Evolutionary conservation across 2,888 invertebrate genomes (phyloP).

Genomic region (Leptinotarsa juncta): DNA sequence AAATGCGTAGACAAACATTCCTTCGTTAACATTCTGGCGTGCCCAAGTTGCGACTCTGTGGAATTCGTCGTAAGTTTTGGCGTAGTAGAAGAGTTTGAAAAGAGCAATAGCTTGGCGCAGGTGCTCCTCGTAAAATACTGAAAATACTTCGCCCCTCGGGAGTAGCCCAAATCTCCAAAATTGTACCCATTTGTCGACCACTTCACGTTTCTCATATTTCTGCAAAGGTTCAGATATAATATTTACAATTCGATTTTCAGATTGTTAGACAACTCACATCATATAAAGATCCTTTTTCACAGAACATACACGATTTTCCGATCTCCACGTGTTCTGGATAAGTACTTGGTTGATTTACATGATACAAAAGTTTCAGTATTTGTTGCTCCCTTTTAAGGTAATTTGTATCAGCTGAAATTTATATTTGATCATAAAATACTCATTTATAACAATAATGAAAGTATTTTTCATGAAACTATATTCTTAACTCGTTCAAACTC

Average conservation of each 20-base stretch:
- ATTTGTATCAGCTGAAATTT: conserved; percentile 40
- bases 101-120: conserved; percentile 73
- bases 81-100: conserved; percentile 75
- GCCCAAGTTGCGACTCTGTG: conserved; percentile 76
- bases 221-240: conserved; percentile 54
- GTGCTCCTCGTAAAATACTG: conserved; percentile 71
- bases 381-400: conserved; percentile 54
- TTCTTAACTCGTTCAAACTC: no score
- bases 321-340: conserved; percentile 69
- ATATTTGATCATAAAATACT: no score
- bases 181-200: not conserved
- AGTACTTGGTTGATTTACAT: conserved; percentile 73
- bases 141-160: conserved; percentile 72
- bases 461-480: no score
- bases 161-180: conserved; percentile 65
- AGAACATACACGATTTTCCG: conserved; percentile 61
- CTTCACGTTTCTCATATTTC: conserved; percentile 56
- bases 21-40: conserved; percentile 76
- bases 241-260: not conserved
- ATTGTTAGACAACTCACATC: not conserved
- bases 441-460: no score
- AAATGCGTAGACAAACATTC: conserved; percentile 75
- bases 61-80: conserved; percentile 78
- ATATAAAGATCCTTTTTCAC: not conserved
- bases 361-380: conserved; percentile 71